These are phyloP conservation scores for Taphrorychus bicolor DNA, from an alignment of 2,888 invertebrate species.

Conservation along the genomic window DNA sequence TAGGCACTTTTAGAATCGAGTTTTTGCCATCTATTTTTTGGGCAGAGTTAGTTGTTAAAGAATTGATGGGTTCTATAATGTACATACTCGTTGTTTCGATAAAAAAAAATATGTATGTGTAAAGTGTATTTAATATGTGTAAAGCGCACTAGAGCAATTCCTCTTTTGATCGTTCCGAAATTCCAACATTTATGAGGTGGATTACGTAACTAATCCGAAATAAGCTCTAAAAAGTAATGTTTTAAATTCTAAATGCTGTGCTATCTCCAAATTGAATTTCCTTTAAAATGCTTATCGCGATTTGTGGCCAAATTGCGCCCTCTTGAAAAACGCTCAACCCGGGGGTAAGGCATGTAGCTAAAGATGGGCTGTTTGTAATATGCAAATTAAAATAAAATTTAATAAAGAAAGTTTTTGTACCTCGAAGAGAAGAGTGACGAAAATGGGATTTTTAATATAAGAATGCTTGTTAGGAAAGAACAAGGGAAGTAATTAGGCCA, in stretches of 20 bases:
- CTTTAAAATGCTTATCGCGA: conserved; percentile 3
- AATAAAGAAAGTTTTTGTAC: conserved; percentile 28
- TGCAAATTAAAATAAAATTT: conserved; percentile 34
- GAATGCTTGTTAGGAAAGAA: conserved; percentile 13
- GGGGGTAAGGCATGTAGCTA: conserved; percentile 9
- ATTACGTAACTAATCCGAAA: neutral
- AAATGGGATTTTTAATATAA: conserved; percentile 25
- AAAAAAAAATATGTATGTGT: no score
- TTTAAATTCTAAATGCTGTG: neutral
- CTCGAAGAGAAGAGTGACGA: conserved; percentile 15
- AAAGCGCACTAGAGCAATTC: no score
- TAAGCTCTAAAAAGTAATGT: neutral
- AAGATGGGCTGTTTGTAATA: conserved; percentile 27
- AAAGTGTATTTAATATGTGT: no score
- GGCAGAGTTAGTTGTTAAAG: no score
- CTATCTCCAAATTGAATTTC: conserved; percentile 5
- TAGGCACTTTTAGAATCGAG: no score
- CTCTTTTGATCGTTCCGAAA: no score
- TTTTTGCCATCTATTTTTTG: no score
- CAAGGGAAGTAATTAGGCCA: conserved; percentile 25
- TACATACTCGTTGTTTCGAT: no score
- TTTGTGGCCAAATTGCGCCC: conserved; percentile 4
- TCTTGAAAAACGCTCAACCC: conserved; percentile 10
- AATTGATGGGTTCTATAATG: no score
- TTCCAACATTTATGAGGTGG: no score